These are phyloP conservation scores for Acrossocheilus fasciatus DNA, from an alignment of 2,797 vertebrate genomes.

Conservation along the genomic window DNA sequence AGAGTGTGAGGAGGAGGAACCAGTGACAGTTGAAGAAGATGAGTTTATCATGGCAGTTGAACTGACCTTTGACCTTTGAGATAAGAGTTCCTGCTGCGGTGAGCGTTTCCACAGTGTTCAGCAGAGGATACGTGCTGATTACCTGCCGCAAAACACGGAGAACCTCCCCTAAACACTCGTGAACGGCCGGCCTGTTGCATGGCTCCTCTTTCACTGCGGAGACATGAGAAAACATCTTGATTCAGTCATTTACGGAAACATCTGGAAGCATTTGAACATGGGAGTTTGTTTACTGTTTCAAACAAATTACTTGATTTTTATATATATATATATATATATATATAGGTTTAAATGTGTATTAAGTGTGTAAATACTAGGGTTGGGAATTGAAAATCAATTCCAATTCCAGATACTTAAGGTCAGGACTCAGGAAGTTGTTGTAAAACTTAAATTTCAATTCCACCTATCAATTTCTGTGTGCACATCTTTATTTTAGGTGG, in stretches of 20 bases:
- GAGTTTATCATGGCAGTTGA: not conserved
- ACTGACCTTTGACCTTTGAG: slow-evolving; percentile 93
- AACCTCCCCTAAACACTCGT: slow-evolving; percentile 91
- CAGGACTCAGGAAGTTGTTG: no score
- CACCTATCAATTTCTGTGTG: no score
- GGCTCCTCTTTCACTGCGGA: slow-evolving; percentile 81
- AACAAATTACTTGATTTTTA: not conserved
- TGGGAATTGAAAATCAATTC: no score
- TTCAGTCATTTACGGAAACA: no score
- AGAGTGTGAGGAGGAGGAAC: no score
- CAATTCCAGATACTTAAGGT: no score
- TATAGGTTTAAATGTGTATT: no score
- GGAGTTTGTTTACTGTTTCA: not conserved
- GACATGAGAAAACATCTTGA: not conserved
- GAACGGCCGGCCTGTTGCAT: slow-evolving; percentile 82
- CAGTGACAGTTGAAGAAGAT: not conserved
- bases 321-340: no score
- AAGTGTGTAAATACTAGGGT: not conserved
- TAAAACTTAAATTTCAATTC: no score
- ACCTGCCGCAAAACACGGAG: slow-evolving; percentile 90
- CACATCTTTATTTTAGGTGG: no score
- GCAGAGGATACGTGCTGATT: slow-evolving; percentile 90
- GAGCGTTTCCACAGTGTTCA: slow-evolving; percentile 95
- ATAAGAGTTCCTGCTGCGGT: slow-evolving; percentile 94
- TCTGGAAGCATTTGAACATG: not conserved